Base-by-base conservation (phyloP, 1,140 invertebrate species). In the Sminthurides bifidus region DNA sequence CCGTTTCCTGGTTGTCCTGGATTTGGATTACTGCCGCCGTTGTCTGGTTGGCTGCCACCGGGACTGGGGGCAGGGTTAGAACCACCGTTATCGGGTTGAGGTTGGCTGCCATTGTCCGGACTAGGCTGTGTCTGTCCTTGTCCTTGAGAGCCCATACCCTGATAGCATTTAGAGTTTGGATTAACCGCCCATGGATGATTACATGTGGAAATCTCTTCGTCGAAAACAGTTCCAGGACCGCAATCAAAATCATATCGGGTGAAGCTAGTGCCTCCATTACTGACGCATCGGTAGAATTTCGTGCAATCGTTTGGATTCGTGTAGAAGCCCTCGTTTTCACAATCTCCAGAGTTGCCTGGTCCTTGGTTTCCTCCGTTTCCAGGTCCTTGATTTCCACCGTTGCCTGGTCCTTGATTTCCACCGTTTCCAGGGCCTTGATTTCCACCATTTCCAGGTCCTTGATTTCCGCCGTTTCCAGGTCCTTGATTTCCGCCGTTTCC, bases 151-250 rank as follows among this genome's bases (percentile, higher is more conserved):
- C 10, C 10, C 10, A n/a, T 46, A 26, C 24, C 3, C 24, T 44
- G 15, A 15, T 61, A 56, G 51, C 59, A 61, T 43, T 56, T 53
- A 8, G 40, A 49, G 29, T 53, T 56, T 31, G 54, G 54, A 23
- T 50, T 52, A 8, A 79, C 78, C 45, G 74, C 72, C 67, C 72
- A 72, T 14, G 73, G 69, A 69, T 81, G 75, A 70, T 82, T 81
- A 68, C 84, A 86, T 10, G 73, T 72, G 69, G 77, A 70, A 46
- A 75, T 72, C 37, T 75, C 70, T 54, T 78, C 74, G 71, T 86
- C 83, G 81, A 82, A 87, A 55, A 83, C 77, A 8, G 83, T 86
- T 56, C 80, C 78, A 40, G 74, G 72, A 19, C 77, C 79, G 66
- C 83, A 87, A 12, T 72, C 73, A 70, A 82, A 87, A 63, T 82